A percentile compares a stretch with the other conserved stretches of the same genome.
Conservation (phyloP, 2,113 vertebrate species). For the Lamprologus speciosus region DNA sequence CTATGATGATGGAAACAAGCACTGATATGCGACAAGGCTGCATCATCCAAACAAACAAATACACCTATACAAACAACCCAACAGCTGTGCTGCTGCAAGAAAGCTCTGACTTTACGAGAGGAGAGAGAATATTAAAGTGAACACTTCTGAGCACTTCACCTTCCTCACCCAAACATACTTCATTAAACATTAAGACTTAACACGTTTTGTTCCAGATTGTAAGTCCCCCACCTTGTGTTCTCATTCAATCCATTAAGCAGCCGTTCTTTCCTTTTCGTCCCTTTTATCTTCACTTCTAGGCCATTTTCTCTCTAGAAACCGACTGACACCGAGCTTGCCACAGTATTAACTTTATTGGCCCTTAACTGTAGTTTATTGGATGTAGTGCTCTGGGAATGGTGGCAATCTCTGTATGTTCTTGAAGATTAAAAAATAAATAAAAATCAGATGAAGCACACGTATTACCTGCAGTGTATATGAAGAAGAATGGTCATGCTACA, state of each 20-base stretch:
- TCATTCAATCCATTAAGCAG: slow-evolving; percentile 27
- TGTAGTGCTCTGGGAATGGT: neutral
- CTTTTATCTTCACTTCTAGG: slow-evolving; percentile 17
- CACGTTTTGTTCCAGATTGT: neutral
- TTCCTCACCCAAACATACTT: slow-evolving; percentile 4
- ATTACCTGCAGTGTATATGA: neutral
- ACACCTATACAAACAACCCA: neutral
- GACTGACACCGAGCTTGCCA: neutral
- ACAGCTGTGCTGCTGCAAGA: neutral
- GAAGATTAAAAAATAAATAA: neutral
- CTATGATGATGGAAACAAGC: neutral
- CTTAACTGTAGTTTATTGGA: neutral
- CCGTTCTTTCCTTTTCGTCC: neutral
- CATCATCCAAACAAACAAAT: neutral
- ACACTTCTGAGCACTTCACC: neutral
- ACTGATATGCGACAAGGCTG: neutral
- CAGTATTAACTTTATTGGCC: neutral
- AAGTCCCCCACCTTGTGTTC: neutral
- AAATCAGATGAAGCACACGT: neutral
- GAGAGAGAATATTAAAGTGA: neutral
- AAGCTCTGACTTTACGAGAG: neutral
- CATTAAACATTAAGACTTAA: slow-evolving; percentile 35
- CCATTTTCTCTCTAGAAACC: slow-evolving; percentile 2
- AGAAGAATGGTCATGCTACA: neutral
- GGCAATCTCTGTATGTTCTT: neutral